Evolutionary conservation across 2,888 invertebrate genomes (phyloP).

Genomic region (Callyntrura sp.): DNA sequence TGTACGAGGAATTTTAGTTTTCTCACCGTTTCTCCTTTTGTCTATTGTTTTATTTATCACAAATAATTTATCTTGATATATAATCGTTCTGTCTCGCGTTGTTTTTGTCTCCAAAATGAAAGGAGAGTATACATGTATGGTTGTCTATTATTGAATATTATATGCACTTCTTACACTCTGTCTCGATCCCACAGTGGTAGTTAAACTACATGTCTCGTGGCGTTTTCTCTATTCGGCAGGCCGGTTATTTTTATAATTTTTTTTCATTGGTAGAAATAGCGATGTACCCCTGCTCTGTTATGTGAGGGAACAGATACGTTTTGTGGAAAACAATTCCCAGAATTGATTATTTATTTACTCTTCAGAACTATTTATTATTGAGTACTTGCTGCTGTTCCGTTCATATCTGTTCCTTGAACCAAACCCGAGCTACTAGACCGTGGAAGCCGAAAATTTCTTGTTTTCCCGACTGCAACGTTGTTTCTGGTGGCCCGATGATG

Average conservation of each 20-base stretch:
- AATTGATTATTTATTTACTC: conserved; percentile 52
- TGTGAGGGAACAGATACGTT: not conserved
- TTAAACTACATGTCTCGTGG: not conserved
- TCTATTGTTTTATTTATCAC: not conserved
- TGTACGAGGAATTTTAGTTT: not conserved
- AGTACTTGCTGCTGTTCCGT: not conserved
- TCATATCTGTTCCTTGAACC: not conserved
- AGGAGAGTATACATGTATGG: too few relatives aligned
- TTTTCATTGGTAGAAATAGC: too few relatives aligned
- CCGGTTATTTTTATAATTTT: too few relatives aligned
- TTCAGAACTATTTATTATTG: conserved; percentile 56
- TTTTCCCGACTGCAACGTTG: not conserved
- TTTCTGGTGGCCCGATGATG: not conserved
- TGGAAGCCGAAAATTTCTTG: too few relatives aligned
- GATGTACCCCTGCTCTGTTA: too few relatives aligned
- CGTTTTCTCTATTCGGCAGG: too few relatives aligned
- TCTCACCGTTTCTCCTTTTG: too few relatives aligned
- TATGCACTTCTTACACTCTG: conserved; percentile 58
- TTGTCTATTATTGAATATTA: conserved; percentile 43
- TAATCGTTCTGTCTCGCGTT: not conserved
- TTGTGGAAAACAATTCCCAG: conserved; percentile 37
- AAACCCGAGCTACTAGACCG: not conserved
- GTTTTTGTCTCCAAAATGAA: not conserved
- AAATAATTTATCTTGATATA: not conserved
- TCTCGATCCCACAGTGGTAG: not conserved